phyloP scores from a whole-genome alignment of 2,888 invertebrate species.

The Euzetes globulus region DNA sequence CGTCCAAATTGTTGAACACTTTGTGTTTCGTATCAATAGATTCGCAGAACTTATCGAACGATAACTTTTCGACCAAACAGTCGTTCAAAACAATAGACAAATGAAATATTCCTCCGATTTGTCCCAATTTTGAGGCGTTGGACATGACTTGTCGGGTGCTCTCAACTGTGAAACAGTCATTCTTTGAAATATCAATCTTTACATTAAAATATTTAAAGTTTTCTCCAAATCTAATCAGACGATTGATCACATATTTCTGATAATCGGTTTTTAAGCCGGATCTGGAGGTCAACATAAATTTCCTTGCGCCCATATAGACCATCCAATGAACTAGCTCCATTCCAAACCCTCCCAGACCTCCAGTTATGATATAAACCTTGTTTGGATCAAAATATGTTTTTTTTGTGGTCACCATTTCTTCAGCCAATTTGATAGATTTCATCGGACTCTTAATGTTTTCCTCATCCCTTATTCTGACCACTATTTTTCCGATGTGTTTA shows the following conservation, averaged over 20 bases:
- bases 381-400: no score
- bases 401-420: no score
- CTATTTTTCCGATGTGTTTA: no score
- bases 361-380: no score
- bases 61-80: conserved; percentile 75
- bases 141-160: conserved; percentile 63
- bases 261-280: conserved; percentile 85
- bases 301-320: no score
- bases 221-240: conserved; percentile 56
- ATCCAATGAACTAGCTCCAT: no score
- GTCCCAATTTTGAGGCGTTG: conserved; percentile 59
- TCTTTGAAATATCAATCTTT: conserved; percentile 59
- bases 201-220: conserved; percentile 49
- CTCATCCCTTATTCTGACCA: no score
- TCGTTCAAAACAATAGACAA: conserved; percentile 73
- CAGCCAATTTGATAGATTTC: no score
- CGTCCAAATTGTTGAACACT: conserved; percentile 73
- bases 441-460: no score
- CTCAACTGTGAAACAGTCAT: conserved; percentile 60
- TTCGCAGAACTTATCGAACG: conserved; percentile 62
- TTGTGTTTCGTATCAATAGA: conserved; percentile 75
- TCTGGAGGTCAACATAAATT: conserved; percentile 59
- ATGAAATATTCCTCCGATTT: conserved; percentile 83
- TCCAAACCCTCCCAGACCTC: no score
- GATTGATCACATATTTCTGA: conserved; percentile 72